Evolutionary conservation across 1,140 invertebrate species (phyloP), one percentile per base, ranked within the genome.

Genomic region (Bradysia coprophila): DNA sequence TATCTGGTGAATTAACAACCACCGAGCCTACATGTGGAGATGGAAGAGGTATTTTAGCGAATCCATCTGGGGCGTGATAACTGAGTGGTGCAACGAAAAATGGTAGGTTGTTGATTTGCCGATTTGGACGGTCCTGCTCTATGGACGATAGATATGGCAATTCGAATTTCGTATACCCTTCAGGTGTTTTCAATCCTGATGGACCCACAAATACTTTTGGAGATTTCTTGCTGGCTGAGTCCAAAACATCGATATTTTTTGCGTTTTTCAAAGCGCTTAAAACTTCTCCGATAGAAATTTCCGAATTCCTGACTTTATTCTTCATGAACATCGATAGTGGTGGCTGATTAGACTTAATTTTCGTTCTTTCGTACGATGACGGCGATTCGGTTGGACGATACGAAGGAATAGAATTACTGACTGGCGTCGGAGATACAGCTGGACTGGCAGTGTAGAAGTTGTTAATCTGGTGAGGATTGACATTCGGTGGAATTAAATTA

Each of bases 1-100:
- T 45, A 21, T 34, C 28, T 21, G 43, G 46, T 37, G 55, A 63
- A 48, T 75, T 79, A 2, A 87, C 67, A 2, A 87, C 78, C 11
- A 87, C 79, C 1, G 81, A 85, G 3, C 83, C 83, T 3, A 87
- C 81, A 55, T 87, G 83, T 2, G 83, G 83, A 1, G 81, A 75
- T 1, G 83, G 83, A 51, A 87, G 75, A 1, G 81, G 75, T 42
- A 86, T 86, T 58, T 86, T 86, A 0, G 80, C 77, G 52, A 82
- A 86, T 11, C 81, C 82, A 13, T 70, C 63, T 0, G 81, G 82
- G 19, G 82, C 78, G 47, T 78, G 76, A 48, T 85, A 87, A 49
- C 79, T 86, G 9, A 86, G 53, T 1, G 83, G 82, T 3, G 83
- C 83, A 1, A 87, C 82, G 41, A 87, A 87, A 57, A 86, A 87